phyloP scores from a whole-genome alignment of 1,140 invertebrate genomes.

The Philopotamus ludificatus region DNA sequence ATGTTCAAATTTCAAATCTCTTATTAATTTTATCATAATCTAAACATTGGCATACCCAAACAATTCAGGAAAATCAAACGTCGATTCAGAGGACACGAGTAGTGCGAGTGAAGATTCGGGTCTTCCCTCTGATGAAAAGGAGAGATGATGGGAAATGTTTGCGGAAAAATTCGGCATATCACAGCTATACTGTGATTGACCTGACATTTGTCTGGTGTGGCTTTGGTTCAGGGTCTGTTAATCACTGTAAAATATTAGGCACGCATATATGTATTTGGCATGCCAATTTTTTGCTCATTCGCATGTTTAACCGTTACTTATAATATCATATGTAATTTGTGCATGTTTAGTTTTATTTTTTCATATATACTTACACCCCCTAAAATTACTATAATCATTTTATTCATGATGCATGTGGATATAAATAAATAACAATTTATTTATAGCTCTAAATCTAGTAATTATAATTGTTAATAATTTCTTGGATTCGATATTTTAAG shows the following conservation, averaged over 20 bases:
- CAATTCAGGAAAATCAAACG: conserved; percentile 35
- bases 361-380: not conserved
- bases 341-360: conserved; percentile 1
- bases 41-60: no score
- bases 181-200: conserved; percentile 19
- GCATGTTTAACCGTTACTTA: conserved; percentile 20
- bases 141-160: conserved; percentile 39
- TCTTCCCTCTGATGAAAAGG: conserved; percentile 35
- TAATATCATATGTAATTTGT: not conserved
- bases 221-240: conserved; percentile 36
- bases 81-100: conserved; percentile 38
- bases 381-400: not conserved
- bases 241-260: conserved; percentile 35
- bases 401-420: not conserved
- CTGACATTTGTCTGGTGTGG: conserved; percentile 5
- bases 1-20: no score
- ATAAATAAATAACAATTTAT: not conserved
- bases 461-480: no score
- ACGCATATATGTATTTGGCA: conserved; percentile 16
- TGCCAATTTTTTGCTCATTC: conserved; percentile 1
- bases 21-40: no score
- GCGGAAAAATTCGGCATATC: conserved; percentile 22
- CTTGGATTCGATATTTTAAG: no score
- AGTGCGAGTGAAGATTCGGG: conserved; percentile 39
- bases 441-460: not conserved